Evolutionary conservation across 2,888 invertebrate genomes (phyloP).

Genomic region (Blera fallax): DNA sequence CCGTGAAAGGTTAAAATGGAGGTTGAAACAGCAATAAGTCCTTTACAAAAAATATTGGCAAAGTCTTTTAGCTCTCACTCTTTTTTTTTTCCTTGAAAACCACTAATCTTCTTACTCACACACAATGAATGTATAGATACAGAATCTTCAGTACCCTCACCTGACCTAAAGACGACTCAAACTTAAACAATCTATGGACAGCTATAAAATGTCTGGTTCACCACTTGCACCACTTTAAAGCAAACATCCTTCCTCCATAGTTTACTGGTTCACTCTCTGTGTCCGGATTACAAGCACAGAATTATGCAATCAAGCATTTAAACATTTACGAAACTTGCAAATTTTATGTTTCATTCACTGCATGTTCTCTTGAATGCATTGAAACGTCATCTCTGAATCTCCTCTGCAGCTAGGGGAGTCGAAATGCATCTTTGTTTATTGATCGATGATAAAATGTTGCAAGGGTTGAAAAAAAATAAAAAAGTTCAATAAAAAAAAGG

Average conservation of each 20-base stretch:
- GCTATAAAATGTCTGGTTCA: background rate
- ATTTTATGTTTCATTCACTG: background rate
- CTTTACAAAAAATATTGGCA: no score
- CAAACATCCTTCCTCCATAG: background rate
- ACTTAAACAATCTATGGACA: background rate
- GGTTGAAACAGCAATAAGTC: no score
- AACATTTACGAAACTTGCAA: background rate
- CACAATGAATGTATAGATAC: no score
- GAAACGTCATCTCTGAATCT: background rate
- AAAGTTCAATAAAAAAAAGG: background rate
- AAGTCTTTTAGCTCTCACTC: no score
- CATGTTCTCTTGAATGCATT: background rate
- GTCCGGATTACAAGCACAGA: background rate
- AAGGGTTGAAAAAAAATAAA: background rate
- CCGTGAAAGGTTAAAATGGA: no score
- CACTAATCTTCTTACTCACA: no score
- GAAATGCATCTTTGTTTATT: slow-evolving; percentile 21
- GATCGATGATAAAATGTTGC: background rate
- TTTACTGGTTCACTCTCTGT: background rate
- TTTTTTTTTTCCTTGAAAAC: no score
- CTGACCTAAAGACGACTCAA: no score
- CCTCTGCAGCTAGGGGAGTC: background rate
- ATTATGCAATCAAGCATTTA: background rate
- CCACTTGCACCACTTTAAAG: background rate
- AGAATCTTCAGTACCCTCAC: no score